These are phyloP conservation scores for Toxostoma redivivum DNA, from an alignment of 2,113 vertebrate genomes.

Conservation along the genomic window DNA sequence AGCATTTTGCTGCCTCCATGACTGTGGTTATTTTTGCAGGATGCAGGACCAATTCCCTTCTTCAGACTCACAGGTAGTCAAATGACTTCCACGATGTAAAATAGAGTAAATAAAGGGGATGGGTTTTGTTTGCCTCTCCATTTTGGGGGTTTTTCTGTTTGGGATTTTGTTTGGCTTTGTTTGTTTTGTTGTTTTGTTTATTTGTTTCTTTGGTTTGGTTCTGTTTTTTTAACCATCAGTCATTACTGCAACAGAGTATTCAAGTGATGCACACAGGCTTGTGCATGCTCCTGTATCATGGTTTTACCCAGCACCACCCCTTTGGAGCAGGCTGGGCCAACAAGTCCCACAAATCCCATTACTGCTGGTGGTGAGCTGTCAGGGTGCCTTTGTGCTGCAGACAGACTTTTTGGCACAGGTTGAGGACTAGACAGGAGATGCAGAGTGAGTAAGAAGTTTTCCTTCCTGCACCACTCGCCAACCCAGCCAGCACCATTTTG, in stretches of 20 bases:
- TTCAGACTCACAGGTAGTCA: not conserved
- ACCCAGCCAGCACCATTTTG: not conserved
- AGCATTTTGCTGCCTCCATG: not conserved
- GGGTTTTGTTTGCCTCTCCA: not conserved
- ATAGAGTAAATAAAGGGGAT: fast-evolving
- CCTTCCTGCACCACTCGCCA: not conserved
- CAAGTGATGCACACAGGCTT: not conserved
- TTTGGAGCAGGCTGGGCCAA: fast-evolving
- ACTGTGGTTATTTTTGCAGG: not conserved
- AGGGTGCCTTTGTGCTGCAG: not conserved
- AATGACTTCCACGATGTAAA: fast-evolving
- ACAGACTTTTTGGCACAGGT: not conserved
- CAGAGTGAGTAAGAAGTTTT: not conserved
- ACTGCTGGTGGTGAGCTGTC: not conserved
- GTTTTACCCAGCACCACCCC: not conserved
- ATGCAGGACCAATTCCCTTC: not conserved
- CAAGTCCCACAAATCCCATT: not conserved
- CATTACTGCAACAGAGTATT: not conserved
- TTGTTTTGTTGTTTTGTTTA: not conserved
- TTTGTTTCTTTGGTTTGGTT: not conserved
- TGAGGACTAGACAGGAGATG: not conserved
- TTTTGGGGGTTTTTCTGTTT: no score
- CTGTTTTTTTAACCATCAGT: not conserved
- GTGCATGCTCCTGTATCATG: fast-evolving
- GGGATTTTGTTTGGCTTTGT: not conserved